Base-by-base conservation (phyloP, 2,888 invertebrate genomes). In the Emmelina monodactyla region DNA sequence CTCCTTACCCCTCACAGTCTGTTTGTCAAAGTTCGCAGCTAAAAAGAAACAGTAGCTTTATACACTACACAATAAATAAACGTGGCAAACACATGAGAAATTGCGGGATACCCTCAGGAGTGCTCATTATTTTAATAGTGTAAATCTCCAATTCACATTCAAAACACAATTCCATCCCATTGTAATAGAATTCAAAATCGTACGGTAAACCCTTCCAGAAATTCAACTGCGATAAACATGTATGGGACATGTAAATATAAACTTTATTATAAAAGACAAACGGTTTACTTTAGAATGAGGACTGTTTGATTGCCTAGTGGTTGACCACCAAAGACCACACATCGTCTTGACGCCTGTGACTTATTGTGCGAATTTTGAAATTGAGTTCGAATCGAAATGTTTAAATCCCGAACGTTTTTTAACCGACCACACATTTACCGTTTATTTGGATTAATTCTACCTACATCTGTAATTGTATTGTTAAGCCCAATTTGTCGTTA, bases 111-210 rank as follows among this genome's bases (percentile, higher is more conserved):
- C 68, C 69, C 68, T 66, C 56, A 66, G 66, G 67, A 67, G 62
- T 51, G 56, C 67, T 69, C 71, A 72, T 73, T 72, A 76, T 71
- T 73, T 70, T 71, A 72, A 72, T 68, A 65, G 65, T 66, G 54
- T 66, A 62, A 68, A 66, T 48, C 45, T 37, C 3, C 22, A 31
- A n/a, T 2, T 13, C 2, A 5, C 19, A 9, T 19, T 19, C 9
- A 19, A 9, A 19, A 19, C 19, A 19, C 19, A 19, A 19, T 13
- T 14, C 14, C 3, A 14, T 13, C 9, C 5, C 14, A 9, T 14
- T 7, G 29, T 13, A 29, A 29, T 5, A 5, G 13, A 7, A 25
- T 11, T 11, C 25, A n/a, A 25, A 25, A 25, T 10, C 11, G 5
- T 19, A 19, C 19, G 12, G 12, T 28, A n/a, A n/a, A n/a, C n/a